Base-by-base conservation (phyloP, 2,113 vertebrate genomes). In the Phalacrocorax brasilianus region DNA sequence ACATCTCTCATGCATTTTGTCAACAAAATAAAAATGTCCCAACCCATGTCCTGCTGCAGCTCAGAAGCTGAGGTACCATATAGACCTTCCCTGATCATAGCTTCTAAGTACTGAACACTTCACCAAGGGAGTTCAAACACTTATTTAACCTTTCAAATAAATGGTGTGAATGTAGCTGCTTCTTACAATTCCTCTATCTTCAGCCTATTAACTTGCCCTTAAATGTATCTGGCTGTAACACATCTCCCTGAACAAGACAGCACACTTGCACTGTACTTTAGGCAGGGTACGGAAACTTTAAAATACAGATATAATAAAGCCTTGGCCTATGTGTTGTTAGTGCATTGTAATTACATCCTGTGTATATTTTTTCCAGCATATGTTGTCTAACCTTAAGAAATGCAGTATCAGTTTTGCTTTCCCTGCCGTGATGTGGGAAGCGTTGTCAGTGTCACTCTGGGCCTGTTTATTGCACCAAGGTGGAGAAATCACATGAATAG, bases 61-160 rank as follows among this genome's bases (percentile, higher is more conserved):
- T 89, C 52, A 75, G 15, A 71, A 81, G 30, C 3, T 82, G 56
- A 95, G 38, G 70, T 85, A 63, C 40, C 91, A 59, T 22, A 75
- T 0, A 91, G 61, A 63, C 21, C 0, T 65, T 58, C 24, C 14
- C 27, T 47, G 71, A 21, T 63, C 11, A 6, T 49, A 76, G 42
- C 26, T 87, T 90, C 5, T 32, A 95, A 94, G 58, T 68, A 89
- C 50, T 70, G 80, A 97, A 84, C 83, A 59, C 68, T 86, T 91
- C 44, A 84, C 52, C 58, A 86, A 86, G 35, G 30, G 50, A 91
- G 38, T 81, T 95, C 82, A 81, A 88, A 79, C 47, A 61, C 49
- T 91, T 67, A 45, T 5, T 58, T 58, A 92, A 74, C 21, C 27
- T 84, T 86, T 77, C 67, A 67, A 67, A 70, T 58, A 88, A 91